These are phyloP conservation scores for Nipponacmea schrenckii DNA, from an alignment of 2,888 invertebrate species.

Conservation along the genomic window DNA sequence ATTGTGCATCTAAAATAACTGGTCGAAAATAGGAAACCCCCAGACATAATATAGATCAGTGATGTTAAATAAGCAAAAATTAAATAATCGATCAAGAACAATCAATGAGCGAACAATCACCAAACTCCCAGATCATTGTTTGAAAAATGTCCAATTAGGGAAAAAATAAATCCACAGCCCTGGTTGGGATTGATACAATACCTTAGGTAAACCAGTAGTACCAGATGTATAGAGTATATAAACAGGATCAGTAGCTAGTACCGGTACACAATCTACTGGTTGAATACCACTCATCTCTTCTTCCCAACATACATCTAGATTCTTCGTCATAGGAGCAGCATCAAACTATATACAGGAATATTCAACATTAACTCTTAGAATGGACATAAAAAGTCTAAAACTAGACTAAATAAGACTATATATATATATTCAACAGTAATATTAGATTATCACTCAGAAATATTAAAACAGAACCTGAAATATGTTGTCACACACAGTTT, in stretches of 20 bases:
- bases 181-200: slow-evolving; percentile 20
- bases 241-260: slow-evolving; percentile 88
- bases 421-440: too few species aligned
- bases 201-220: slow-evolving; percentile 66
- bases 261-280: slow-evolving; percentile 81
- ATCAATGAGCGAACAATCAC: not conserved
- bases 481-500: too few species aligned
- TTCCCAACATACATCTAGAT: slow-evolving; percentile 81
- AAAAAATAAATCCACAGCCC: not conserved
- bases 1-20: too few species aligned
- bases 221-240: slow-evolving; percentile 91
- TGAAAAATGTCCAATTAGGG: not conserved
- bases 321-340: slow-evolving; percentile 60
- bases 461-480: too few species aligned
- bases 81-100: not conserved
- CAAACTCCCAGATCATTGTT: not conserved
- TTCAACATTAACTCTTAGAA: too few species aligned
- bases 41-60: too few species aligned
- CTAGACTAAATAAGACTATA: too few species aligned
- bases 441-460: too few species aligned
- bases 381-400: not conserved
- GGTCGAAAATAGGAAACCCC: too few species aligned
- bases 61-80: too few species aligned
- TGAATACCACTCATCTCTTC: slow-evolving; percentile 76
- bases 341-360: slow-evolving; percentile 57